Evolutionary conservation across 2,113 vertebrate species (phyloP), one percentile per base, ranked within the genome.

Genomic region (Siniperca chuatsi): DNA sequence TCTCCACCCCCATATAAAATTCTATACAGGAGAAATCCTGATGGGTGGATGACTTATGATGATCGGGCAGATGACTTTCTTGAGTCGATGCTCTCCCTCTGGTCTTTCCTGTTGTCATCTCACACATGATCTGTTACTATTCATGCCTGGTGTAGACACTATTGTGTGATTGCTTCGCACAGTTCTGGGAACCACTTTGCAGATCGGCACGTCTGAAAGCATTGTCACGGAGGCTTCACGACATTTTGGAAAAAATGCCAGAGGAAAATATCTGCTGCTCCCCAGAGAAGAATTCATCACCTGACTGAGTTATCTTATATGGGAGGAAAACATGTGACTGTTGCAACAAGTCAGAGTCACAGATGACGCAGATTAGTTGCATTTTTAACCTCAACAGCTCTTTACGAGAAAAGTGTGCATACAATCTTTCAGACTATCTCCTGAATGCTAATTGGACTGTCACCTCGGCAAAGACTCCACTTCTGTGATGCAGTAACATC

Each of bases 331-430:
- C 65, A 82, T 3, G 55, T 46, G 76, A 87, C 54, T 75, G 68
- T 82, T 50, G 64, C 62, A 82, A 62, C 37, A 67, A 78, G 61
- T 72, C 35, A 78, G 71, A 88, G 67, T 60, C 84, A 79, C 65
- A 72, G 71, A 90, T 90, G 91, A 92, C 73, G 76, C 90, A 88
- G 79, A 84, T 84, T 75, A 75, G 68, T 82, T 62, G 62, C 71
- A 60, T 88, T 86, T 91, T 80, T 82, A 78, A 82, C 67, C 71
- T 77, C 25, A 57, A 54, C 29, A 81, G 66, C 54, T 89, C 75
- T 78, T 79, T 76, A 77, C 62, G 69, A 57, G 64, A 75, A 61
- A 83, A 57, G 37, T 60, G 65, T 78, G 35, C 20, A 33, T 73
- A 8, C 11, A 68, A 79, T 65, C 66, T 33, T 61, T 76, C 33